These are phyloP conservation scores for Catharus ustulatus DNA, from an alignment of 2,797 vertebrate genomes.

Conservation along the genomic window DNA sequence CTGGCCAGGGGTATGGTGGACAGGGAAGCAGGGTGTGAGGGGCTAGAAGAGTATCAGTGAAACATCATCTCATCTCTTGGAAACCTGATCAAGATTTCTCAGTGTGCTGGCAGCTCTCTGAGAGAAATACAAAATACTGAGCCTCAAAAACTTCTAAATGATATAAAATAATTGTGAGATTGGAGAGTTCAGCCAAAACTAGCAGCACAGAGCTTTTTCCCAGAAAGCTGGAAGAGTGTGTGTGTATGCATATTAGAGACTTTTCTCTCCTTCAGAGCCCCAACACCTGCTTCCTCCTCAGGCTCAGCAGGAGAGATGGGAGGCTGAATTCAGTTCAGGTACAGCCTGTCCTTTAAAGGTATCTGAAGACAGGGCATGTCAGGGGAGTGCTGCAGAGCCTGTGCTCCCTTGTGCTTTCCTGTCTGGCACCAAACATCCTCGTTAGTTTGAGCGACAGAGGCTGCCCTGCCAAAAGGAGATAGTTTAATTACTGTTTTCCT, in stretches of 20 bases:
- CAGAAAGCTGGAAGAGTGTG: neutral
- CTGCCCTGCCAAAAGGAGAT: conserved; percentile 9
- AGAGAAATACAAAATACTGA: neutral
- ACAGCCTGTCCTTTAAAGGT: neutral
- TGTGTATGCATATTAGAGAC: neutral
- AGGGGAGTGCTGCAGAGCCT: neutral
- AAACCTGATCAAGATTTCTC: neutral
- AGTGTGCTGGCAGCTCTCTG: rapidly evolving
- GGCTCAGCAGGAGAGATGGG: neutral
- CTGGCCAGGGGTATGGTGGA: too few relatives aligned
- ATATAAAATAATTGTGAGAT: neutral
- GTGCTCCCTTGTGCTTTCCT: neutral
- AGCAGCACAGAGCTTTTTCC: neutral
- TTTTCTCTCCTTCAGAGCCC: neutral
- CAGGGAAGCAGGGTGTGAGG: neutral
- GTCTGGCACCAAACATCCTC: neutral
- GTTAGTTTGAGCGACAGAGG: neutral
- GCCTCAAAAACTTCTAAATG: neutral
- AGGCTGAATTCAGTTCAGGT: neutral
- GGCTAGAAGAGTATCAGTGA: neutral
- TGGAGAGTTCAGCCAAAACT: neutral
- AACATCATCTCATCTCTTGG: neutral
- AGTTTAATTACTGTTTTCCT: conserved; percentile 52
- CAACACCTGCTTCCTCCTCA: neutral
- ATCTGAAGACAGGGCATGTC: neutral